Evolutionary conservation across 2,113 vertebrate genomes (phyloP).

Genomic region (Vulpes lagopus): DNA sequence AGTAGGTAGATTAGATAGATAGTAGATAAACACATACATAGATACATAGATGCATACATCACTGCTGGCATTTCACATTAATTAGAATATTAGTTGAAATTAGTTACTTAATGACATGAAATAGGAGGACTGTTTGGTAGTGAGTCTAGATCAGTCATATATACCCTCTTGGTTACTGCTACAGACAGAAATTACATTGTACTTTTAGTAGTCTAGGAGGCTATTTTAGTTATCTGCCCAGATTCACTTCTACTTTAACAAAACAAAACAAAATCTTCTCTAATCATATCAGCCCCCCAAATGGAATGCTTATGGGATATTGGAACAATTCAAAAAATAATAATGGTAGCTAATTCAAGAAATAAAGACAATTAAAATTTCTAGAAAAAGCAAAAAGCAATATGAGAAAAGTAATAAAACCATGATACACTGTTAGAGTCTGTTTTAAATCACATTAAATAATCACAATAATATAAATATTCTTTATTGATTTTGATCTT

Average conservation of each 20-base stretch:
- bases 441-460: slow-evolving; percentile 24
- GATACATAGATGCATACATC: background rate
- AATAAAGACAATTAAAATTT: slow-evolving; percentile 55
- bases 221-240: slow-evolving; percentile 20
- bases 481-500: slow-evolving; percentile 37
- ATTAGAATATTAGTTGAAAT: slow-evolving; percentile 19
- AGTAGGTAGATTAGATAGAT: background rate
- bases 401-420: background rate
- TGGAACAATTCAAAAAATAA: slow-evolving; percentile 28
- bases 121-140: background rate
- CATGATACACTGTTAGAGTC: background rate
- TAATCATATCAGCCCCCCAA: background rate
- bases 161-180: background rate
- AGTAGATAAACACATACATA: background rate
- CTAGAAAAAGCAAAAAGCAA: background rate
- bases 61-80: background rate
- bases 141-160: background rate
- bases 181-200: background rate
- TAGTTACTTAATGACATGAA: background rate
- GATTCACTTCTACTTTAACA: background rate
- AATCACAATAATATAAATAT: slow-evolving; percentile 12
- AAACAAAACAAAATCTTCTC: background rate
- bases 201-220: background rate
- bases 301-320: background rate
- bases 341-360: background rate